phyloP scores from a whole-genome alignment of 2,797 vertebrate species.

The Xiphophorus birchmanni region DNA sequence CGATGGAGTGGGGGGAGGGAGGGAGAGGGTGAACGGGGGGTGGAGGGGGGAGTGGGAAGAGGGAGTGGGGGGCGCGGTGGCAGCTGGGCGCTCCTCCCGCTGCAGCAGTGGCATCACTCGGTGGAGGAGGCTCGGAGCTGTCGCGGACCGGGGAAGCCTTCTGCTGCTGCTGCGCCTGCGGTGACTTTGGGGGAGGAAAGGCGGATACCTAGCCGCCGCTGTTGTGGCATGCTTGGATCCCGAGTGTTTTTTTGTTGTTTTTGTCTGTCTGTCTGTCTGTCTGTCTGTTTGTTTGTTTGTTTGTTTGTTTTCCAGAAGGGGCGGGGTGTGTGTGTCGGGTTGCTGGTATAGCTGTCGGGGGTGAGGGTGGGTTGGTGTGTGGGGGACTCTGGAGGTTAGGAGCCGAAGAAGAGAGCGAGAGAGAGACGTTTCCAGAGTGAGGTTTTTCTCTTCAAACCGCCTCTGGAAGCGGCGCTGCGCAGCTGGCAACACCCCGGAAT shows the following conservation, averaged over 20 bases:
- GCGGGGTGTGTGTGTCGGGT: not conserved
- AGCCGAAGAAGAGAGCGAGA: slow-evolving; percentile 30
- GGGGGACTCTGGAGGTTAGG: slow-evolving; percentile 41
- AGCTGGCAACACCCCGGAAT: slow-evolving; percentile 83
- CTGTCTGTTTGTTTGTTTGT: not conserved
- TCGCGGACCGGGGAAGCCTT: slow-evolving; percentile 72
- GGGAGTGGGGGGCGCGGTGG: slow-evolving; percentile 37
- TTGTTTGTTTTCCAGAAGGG: not conserved
- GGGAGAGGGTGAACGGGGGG: slow-evolving; percentile 29
- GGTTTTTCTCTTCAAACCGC: slow-evolving; percentile 61
- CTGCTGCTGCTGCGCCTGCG: slow-evolving; percentile 71
- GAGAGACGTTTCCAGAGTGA: slow-evolving; percentile 56
- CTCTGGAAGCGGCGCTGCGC: slow-evolving; percentile 43
- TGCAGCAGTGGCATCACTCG: slow-evolving; percentile 78
- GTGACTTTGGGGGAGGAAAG: slow-evolving; percentile 56
- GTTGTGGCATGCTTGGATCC: slow-evolving; percentile 65
- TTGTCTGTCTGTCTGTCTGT: not conserved
- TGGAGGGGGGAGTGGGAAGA: slow-evolving; percentile 16
- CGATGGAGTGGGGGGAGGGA: slow-evolving; percentile 36
- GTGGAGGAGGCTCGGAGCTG: slow-evolving; percentile 66
- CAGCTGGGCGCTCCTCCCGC: slow-evolving; percentile 62
- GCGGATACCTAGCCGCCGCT: slow-evolving; percentile 43
- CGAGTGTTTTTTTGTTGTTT: slow-evolving; percentile 31
- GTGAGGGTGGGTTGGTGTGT: not conserved
- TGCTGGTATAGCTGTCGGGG: not conserved